These are phyloP conservation scores for Latheticus oryzae DNA, from an alignment of 2,888 invertebrate species.

Conservation along the genomic window DNA sequence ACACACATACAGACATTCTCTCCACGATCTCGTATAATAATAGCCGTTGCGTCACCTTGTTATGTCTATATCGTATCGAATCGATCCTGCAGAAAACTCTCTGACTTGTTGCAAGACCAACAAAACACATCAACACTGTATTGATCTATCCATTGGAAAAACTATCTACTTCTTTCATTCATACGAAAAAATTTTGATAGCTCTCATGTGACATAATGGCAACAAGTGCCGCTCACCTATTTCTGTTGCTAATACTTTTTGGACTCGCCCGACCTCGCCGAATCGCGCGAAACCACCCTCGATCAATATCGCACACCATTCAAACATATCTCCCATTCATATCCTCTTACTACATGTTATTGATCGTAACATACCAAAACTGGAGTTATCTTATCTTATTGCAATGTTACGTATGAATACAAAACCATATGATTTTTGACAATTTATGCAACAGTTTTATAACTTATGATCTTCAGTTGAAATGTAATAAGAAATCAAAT, in stretches of 20 bases:
- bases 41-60: conserved; percentile 59
- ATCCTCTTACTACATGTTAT: conserved; percentile 40
- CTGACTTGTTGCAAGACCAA: too few species aligned
- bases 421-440: too few species aligned
- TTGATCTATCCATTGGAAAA: too few species aligned
- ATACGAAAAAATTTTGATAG: too few species aligned
- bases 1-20: too few species aligned
- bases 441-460: too few species aligned
- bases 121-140: too few species aligned
- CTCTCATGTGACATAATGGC: too few species aligned
- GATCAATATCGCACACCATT: conserved; percentile 57
- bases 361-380: conserved; percentile 30
- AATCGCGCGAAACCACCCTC: conserved; percentile 48
- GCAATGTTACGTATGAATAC: too few species aligned
- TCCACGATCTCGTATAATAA: conserved; percentile 50
- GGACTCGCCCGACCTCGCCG: conserved; percentile 50
- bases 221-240: conserved; percentile 54
- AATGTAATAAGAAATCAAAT: too few species aligned
- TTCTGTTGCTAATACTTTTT: conserved; percentile 44
- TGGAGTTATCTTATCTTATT: conserved; percentile 26
- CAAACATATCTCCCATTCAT: conserved; percentile 46
- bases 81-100: conserved; percentile 47
- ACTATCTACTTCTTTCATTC: too few species aligned
- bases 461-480: too few species aligned
- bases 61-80: conserved; percentile 57